Evolutionary conservation across 2,113 vertebrate genomes (phyloP).

Genomic region (Petromus typicus): DNA sequence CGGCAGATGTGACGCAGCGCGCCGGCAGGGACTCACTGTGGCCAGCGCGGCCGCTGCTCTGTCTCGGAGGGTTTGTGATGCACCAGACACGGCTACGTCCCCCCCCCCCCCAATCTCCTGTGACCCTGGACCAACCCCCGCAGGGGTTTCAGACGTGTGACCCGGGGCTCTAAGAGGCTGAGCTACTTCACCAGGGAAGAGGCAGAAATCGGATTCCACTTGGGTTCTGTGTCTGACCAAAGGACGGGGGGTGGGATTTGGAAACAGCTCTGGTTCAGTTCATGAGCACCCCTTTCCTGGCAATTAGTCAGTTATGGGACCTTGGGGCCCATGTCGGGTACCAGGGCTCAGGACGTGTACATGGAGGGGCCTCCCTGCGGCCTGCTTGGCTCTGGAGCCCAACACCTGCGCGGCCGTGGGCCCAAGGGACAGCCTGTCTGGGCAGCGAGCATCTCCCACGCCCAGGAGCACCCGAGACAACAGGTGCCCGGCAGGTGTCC

Average conservation of each 20-base stretch:
- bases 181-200: neutral
- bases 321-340: neutral
- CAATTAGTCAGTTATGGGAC: neutral
- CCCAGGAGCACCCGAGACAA: neutral
- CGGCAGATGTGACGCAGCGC: neutral
- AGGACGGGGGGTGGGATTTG: neutral
- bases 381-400: neutral
- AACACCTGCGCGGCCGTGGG: neutral
- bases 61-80: neutral
- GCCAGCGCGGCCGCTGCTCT: neutral
- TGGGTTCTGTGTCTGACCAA: neutral
- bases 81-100: neutral
- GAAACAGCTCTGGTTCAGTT: neutral
- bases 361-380: neutral
- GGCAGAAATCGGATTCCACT: neutral
- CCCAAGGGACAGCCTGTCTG: neutral
- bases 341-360: neutral
- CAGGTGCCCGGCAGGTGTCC: neutral
- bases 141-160: neutral
- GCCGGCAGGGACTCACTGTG: neutral
- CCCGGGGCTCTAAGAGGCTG: neutral
- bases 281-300: neutral
- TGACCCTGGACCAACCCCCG: neutral
- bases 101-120: too few species aligned
- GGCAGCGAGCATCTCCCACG: neutral